Evolutionary conservation across 2,797 vertebrate species (phyloP).

Genomic region (Australoheros facetus): DNA sequence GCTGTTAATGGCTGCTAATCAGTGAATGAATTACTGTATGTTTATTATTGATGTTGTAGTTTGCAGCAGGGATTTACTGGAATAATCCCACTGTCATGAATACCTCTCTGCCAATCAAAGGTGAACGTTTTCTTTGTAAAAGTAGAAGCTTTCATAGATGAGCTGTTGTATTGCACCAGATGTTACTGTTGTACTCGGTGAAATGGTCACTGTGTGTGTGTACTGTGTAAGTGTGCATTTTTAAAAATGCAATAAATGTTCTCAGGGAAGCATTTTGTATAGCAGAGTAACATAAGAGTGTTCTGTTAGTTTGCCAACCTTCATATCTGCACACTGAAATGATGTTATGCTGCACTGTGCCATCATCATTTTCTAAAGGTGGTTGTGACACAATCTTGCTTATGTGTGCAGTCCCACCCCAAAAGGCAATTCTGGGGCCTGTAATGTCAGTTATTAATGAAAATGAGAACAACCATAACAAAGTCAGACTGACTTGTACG

Average conservation of each 20-base stretch:
- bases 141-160: background rate
- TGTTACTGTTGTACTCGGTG: background rate
- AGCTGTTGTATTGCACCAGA: background rate
- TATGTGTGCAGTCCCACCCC: background rate
- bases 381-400: background rate
- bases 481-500: background rate
- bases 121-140: background rate
- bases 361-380: background rate
- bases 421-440: background rate
- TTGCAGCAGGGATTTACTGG: background rate
- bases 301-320: background rate
- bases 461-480: background rate
- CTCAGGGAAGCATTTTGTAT: slow-evolving; percentile 8
- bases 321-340: background rate
- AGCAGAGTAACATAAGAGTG: no score
- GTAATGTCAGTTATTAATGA: background rate
- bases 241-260: background rate
- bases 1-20: background rate
- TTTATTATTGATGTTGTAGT: background rate
- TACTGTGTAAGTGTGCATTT: background rate
- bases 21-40: background rate
- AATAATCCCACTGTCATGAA: background rate
- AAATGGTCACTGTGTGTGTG: background rate
- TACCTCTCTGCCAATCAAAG: background rate
- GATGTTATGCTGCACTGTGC: no score